phyloP scores from a whole-genome alignment of 2,888 invertebrate genomes.

The Aporophyla nigra region DNA sequence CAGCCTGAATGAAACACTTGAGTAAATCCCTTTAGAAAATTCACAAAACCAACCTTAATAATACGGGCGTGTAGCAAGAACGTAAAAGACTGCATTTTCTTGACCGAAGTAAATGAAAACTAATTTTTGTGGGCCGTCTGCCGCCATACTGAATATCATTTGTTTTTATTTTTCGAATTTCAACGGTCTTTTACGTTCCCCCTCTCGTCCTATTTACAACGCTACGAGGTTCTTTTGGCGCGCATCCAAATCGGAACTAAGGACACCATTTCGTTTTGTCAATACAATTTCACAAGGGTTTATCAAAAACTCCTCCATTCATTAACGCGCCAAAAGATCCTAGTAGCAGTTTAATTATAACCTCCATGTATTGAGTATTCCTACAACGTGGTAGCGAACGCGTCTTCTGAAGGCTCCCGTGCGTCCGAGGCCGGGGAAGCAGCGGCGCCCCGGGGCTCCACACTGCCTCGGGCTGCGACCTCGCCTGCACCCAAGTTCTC shows the following conservation, averaged over 20 bases:
- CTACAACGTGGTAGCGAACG: constrained; percentile 90
- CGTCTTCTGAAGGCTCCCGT: constrained; percentile 89
- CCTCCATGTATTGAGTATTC: constrained; percentile 83
- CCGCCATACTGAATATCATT: background rate
- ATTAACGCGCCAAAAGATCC: background rate
- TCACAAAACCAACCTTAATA: background rate
- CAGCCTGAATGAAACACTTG: constrained; percentile 13
- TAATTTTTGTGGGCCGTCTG: background rate
- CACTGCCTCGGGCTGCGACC: constrained; percentile 85
- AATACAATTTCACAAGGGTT: background rate
- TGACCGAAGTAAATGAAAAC: background rate
- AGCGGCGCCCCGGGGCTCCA: constrained; percentile 84
- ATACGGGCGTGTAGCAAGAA: constrained; percentile 11
- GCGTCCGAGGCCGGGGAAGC: constrained; percentile 89
- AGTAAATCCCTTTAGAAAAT: background rate
- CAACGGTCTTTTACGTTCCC: constrained; percentile 1
- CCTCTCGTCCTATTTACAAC: background rate
- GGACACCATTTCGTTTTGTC: background rate
- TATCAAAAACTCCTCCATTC: background rate
- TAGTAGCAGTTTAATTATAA: background rate
- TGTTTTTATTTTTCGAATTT: background rate
- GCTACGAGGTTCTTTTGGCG: background rate
- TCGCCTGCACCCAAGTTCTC: constrained; percentile 92
- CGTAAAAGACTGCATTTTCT: background rate
- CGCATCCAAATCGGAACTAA: background rate